Conservation (phyloP, 2,797 vertebrate species). For the Knipowitschia caucasica region DNA sequence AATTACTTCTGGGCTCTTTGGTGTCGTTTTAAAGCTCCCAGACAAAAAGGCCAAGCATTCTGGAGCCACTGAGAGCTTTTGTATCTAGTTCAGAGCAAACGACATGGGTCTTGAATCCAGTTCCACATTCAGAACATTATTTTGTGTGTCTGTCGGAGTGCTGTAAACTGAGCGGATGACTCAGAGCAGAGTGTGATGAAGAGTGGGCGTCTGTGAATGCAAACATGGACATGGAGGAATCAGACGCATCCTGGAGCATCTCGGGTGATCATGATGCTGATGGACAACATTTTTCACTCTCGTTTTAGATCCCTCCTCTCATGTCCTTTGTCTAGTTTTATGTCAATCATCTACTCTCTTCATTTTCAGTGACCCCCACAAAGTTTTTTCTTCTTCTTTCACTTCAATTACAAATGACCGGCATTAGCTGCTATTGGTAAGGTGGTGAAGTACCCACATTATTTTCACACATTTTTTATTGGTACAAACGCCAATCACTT, state of each 20-base stretch:
- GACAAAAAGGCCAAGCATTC: background rate
- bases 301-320: too few relatives aligned
- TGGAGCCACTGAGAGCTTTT: too few relatives aligned
- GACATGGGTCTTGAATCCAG: background rate
- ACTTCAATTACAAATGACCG: too few relatives aligned
- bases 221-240: background rate
- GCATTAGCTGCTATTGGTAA: too few relatives aligned
- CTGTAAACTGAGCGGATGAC: background rate
- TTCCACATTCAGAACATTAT: background rate
- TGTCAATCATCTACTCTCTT: too few relatives aligned
- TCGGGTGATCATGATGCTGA: background rate
- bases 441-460: too few relatives aligned
- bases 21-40: background rate
- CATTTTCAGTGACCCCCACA: too few relatives aligned
- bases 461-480: too few relatives aligned
- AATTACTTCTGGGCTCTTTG: slow-evolving; percentile 2
- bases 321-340: too few relatives aligned
- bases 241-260: background rate
- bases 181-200: background rate
- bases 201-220: background rate
- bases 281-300: background rate
- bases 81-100: too few relatives aligned
- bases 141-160: background rate
- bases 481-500: too few relatives aligned
- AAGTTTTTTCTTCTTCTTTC: too few relatives aligned